A percentile compares a stretch with the other conserved stretches of the same genome.
Evolutionary conservation across 2,113 vertebrate species (phyloP).

Genomic region (Tyrannus savana): DNA sequence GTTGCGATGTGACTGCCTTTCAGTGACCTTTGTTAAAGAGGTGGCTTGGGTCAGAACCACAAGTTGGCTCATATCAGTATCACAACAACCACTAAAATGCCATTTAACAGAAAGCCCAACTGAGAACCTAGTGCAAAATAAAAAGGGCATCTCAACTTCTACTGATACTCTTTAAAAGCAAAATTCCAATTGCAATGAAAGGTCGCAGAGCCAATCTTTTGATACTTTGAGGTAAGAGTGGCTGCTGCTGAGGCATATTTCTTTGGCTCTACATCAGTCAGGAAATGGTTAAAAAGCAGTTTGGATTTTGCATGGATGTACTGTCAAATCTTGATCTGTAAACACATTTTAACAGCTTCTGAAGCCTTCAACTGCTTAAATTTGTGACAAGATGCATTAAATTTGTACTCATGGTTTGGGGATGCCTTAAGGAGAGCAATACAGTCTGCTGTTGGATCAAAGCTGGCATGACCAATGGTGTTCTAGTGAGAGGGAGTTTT

Average conservation of each 20-base stretch:
- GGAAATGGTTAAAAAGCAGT: neutral
- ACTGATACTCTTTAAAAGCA: neutral
- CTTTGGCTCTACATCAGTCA: neutral
- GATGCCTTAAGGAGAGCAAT: neutral
- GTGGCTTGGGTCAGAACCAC: neutral
- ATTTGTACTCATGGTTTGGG: neutral
- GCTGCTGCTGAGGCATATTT: neutral
- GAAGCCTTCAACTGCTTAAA: neutral
- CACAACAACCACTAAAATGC: neutral
- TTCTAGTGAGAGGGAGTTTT: neutral
- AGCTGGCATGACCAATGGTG: neutral
- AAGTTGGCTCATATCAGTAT: neutral
- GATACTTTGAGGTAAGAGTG: neutral
- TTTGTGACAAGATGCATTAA: neutral
- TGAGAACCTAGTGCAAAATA: neutral
- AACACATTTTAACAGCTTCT: neutral
- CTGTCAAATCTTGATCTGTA: neutral
- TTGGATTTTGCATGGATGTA: neutral
- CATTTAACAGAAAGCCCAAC: neutral
- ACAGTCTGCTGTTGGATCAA: neutral
- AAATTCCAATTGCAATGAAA: neutral
- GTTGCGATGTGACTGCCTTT: neutral
- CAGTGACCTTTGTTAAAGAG: neutral
- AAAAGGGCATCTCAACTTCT: neutral
- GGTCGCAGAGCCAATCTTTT: neutral